Percentiles rank a stretch among this genome's conserved stretches.
phyloP scores from a whole-genome alignment of 2,888 invertebrate genomes.

The Scaptomyza flava region DNA sequence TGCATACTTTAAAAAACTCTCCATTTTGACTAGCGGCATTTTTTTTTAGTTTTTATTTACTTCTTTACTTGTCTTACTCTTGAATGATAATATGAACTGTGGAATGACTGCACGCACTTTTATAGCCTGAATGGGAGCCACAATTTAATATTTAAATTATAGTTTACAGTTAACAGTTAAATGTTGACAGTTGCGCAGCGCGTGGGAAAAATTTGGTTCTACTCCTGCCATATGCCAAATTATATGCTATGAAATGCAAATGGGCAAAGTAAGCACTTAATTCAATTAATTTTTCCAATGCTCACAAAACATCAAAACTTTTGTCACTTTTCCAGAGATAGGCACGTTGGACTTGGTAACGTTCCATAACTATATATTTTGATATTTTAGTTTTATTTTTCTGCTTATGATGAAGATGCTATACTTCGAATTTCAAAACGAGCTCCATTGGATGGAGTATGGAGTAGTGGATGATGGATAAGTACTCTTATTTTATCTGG shows the following conservation, averaged over 20 bases:
- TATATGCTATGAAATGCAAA: slow-evolving; percentile 5
- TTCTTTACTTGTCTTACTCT: neutral
- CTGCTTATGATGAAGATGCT: no score
- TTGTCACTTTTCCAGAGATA: no score
- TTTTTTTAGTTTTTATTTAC: neutral
- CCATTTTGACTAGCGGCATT: slow-evolving; percentile 50
- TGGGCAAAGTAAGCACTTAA: neutral
- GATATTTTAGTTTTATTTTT: no score
- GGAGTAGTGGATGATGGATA: no score
- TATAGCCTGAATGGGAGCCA: slow-evolving; percentile 24
- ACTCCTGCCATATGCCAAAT: slow-evolving; percentile 22
- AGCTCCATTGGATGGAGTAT: no score
- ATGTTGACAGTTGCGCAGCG: slow-evolving; percentile 6
- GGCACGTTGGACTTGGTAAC: no score
- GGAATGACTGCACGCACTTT: slow-evolving; percentile 17
- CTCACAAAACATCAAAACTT: neutral
- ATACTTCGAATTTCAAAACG: no score
- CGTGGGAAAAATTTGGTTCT: slow-evolving; percentile 9
- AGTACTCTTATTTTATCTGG: no score
- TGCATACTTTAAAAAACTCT: slow-evolving; percentile 70
- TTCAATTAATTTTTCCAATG: slow-evolving; percentile 22
- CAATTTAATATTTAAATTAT: slow-evolving; percentile 45
- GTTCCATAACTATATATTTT: no score
- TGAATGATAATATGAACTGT: neutral
- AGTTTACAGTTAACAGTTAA: slow-evolving; percentile 21